Evolutionary conservation across 1,140 invertebrate genomes (phyloP), one percentile per base, ranked within the genome.

Genomic region (Rhopalosiphum maidis): DNA sequence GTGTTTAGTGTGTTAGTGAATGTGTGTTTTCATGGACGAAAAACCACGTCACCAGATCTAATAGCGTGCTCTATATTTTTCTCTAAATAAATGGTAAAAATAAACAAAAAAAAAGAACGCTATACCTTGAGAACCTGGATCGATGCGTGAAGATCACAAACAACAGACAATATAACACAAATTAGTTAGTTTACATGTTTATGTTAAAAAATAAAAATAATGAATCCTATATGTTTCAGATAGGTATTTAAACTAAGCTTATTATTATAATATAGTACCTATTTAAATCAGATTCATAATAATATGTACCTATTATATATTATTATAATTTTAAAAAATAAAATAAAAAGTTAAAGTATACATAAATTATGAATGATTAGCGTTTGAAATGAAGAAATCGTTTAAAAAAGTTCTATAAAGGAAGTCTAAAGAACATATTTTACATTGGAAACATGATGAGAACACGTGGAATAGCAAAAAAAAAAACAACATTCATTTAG

Each of bases 41-140:
- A 92, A 85, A 51, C 51, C 77, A 55, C 48, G 68, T 93, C 46
- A 93, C 91, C 91, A 93, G 91, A 86, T 93, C 68, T 93, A 93
- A 85, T 93, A 86, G 91, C 91, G 91, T 93, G 91, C 91, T 93
- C 82, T 93, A 93, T 91, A 92, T 55, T 93, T 93, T 82, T 93
- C 82, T 93, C 91, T 93, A 93, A 93, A 93, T 93, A 93, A 92
- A 93, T 85, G 18, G 25, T 93, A 93, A 93, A 93, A 90, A 60
- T 41, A 83, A 92, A 92, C 41, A 41, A 41, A 91, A 91, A 82
- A 86, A 86, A 93, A 86, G 48, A 93, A 86, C 91, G 91, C 91
- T 93, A 93, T 93, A 93, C 91, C 91, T 93, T 93, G 91, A 93
- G 91, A 93, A 93, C 91, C 91, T 93, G 91, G 91, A 93, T 85